These are phyloP conservation scores for Drosophila rubida DNA, from an alignment of 2,888 invertebrate species.

Conservation along the genomic window DNA sequence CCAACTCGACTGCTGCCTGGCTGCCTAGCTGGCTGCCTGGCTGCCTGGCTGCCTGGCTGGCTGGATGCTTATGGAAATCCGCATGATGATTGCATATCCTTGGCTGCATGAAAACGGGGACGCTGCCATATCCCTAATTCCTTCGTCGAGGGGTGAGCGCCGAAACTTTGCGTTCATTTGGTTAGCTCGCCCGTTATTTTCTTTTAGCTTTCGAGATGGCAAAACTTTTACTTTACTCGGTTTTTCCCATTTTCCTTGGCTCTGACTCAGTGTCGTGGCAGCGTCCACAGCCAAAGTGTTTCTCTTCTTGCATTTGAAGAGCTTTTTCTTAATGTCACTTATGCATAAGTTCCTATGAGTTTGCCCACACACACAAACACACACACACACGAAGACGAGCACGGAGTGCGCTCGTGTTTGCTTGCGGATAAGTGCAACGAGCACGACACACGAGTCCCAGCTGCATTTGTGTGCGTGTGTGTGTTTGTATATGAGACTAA, in stretches of 20 bases:
- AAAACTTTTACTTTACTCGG: conserved; percentile 66
- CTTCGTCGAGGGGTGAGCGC: conserved; percentile 32
- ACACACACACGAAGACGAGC: conserved; percentile 5
- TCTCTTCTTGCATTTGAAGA: conserved; percentile 78
- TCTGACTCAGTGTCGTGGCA: conserved; percentile 35
- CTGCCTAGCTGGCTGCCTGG: conserved; percentile 37
- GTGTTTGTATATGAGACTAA: conserved; percentile 79
- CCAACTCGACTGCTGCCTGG: conserved; percentile 49
- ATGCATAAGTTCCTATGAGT: conserved; percentile 81
- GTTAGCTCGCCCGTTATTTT: conserved; percentile 44
- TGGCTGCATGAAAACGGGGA: conserved; percentile 67
- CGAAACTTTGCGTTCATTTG: conserved; percentile 78
- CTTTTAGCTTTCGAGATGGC: conserved; percentile 58
- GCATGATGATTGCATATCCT: conserved; percentile 81
- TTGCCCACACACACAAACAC: conserved; percentile 54
- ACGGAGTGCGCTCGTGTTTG: conserved; percentile 66
- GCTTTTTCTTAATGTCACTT: conserved; percentile 83
- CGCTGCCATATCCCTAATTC: conserved; percentile 74
- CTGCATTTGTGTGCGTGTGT: conserved; percentile 7
- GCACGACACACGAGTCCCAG: conserved; percentile 47
- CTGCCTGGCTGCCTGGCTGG: conserved; percentile 44
- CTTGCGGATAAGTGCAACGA: conserved; percentile 75
- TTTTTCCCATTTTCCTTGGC: conserved; percentile 57
- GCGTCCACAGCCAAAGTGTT: conserved; percentile 73
- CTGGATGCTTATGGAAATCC: conserved; percentile 78